Conservation (phyloP, 2,797 vertebrate species). For the Rousettus madagascariensis region DNA sequence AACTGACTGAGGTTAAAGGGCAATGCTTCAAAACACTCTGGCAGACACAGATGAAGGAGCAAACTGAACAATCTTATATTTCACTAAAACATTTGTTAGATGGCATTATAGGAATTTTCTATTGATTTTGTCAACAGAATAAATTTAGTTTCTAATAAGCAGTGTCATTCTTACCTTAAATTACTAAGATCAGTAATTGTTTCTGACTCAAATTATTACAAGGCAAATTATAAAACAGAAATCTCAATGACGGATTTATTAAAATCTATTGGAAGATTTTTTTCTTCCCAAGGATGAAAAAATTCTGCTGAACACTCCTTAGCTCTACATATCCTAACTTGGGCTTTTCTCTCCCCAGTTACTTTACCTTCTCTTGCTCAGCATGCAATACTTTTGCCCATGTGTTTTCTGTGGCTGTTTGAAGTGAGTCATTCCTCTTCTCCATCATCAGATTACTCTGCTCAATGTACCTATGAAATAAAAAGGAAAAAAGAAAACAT, state of each 20-base stretch:
- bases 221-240: background rate
- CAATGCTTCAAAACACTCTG: background rate
- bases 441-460: constrained; percentile 95
- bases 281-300: background rate
- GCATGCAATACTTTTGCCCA: constrained; percentile 94
- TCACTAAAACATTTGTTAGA: background rate
- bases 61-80: background rate
- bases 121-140: constrained; percentile 25
- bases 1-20: background rate
- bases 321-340: background rate
- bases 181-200: background rate
- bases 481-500: background rate
- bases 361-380: constrained; percentile 95
- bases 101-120: background rate
- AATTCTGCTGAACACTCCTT: background rate
- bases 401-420: constrained; percentile 91
- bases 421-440: constrained; percentile 94
- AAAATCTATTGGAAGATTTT: constrained; percentile 29
- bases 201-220: background rate
- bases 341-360: constrained; percentile 3
- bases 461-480: constrained; percentile 90
- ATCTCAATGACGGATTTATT: background rate
- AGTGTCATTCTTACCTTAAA: background rate
- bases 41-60: background rate
- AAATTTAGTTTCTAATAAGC: constrained; percentile 1